Evolutionary conservation across 2,113 vertebrate species (phyloP).

Genomic region (Nibea coibor): DNA sequence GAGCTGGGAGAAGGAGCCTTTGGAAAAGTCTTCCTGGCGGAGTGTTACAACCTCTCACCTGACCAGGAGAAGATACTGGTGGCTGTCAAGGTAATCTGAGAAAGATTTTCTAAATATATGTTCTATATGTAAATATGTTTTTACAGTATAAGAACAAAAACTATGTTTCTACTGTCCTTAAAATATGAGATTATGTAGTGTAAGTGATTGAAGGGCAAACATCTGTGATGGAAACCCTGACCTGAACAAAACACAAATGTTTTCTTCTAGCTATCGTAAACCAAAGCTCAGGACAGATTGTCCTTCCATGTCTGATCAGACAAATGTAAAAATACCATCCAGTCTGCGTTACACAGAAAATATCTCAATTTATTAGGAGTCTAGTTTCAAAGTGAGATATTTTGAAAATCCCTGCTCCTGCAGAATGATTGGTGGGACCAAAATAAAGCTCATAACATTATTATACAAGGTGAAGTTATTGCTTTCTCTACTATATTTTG

Average conservation of each 20-base stretch:
- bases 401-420: slow-evolving; percentile 6
- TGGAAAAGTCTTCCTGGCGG: slow-evolving; percentile 97
- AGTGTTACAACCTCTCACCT: slow-evolving; percentile 96
- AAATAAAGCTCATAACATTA: slow-evolving; percentile 35
- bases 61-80: slow-evolving; percentile 98
- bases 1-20: slow-evolving; percentile 99
- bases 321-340: not conserved
- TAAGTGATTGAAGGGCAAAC: not conserved
- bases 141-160: not conserved
- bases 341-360: not conserved
- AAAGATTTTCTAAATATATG: too few relatives aligned
- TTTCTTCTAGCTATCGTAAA: not conserved
- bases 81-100: slow-evolving; percentile 93
- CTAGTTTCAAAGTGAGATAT: slow-evolving; percentile 12
- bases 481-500: slow-evolving; percentile 13
- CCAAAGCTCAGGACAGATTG: not conserved
- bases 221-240: not conserved
- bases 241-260: not conserved
- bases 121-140: too few relatives aligned
- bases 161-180: not conserved
- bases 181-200: not conserved
- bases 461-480: slow-evolving; percentile 37
- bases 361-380: not conserved
- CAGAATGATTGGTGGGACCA: slow-evolving; percentile 16
- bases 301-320: not conserved